Evolutionary conservation across 1,140 invertebrate species (phyloP).

Genomic region (Drosophila athabasca): DNA sequence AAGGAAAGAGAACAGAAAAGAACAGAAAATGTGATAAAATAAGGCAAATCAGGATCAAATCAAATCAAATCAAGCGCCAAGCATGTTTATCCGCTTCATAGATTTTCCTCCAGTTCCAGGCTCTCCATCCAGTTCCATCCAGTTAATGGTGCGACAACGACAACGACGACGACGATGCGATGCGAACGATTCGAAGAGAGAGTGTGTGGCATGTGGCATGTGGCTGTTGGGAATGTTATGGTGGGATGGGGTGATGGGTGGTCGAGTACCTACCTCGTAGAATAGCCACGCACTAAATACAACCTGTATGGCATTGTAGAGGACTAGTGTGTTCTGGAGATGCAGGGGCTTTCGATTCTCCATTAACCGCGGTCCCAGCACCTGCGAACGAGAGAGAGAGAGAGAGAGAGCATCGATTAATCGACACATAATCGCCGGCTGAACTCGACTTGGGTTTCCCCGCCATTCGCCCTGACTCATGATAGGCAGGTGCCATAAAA

Average conservation of each 20-base stretch:
- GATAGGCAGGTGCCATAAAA: no score
- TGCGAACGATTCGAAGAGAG: background rate
- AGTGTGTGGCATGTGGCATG: constrained; percentile 6
- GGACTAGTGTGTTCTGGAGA: constrained; percentile 90
- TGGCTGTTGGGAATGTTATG: constrained; percentile 25
- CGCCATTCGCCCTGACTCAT: no score
- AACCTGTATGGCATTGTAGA: constrained; percentile 94
- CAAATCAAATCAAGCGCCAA: no score
- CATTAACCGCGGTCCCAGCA: constrained; percentile 92
- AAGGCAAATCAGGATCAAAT: constrained; percentile 10
- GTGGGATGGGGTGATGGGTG: background rate
- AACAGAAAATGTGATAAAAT: constrained; percentile 26
- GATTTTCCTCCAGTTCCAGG: constrained; percentile 4
- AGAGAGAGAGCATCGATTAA: background rate
- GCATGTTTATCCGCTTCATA: background rate
- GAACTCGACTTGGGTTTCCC: no score
- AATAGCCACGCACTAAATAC: constrained; percentile 93
- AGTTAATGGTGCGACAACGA: constrained; percentile 27
- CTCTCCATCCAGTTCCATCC: background rate
- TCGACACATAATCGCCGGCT: constrained; percentile 7
- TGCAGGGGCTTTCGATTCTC: constrained; percentile 93
- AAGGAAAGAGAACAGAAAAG: constrained; percentile 28
- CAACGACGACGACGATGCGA: constrained; percentile 47
- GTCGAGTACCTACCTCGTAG: constrained; percentile 87
- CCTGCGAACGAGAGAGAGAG: constrained; percentile 76